Evolutionary conservation across 2,113 vertebrate genomes (phyloP).

Genomic region (Rhineura floridana): DNA sequence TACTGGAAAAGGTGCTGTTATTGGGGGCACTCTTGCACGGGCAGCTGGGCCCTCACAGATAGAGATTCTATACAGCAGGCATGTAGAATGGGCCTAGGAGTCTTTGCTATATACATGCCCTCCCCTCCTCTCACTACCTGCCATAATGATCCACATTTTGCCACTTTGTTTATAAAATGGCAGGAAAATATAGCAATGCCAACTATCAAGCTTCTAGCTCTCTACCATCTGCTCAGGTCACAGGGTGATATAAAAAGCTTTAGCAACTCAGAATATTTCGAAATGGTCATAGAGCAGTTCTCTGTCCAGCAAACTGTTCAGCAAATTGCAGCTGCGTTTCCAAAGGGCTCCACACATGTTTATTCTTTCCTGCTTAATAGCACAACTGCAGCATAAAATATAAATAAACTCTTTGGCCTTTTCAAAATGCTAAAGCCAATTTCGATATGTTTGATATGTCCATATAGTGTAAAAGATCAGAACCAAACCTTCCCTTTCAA

Average conservation of each 20-base stretch:
- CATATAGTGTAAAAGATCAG: conserved; percentile 1
- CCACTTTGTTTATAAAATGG: background rate
- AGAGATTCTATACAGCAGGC: background rate
- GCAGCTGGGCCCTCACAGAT: background rate
- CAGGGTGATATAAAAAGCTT: conserved; percentile 3
- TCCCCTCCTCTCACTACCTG: background rate
- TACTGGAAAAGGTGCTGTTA: background rate
- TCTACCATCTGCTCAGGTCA: conserved; percentile 1
- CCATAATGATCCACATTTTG: background rate
- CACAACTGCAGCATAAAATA: conserved; percentile 14
- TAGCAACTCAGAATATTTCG: background rate
- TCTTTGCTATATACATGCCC: background rate
- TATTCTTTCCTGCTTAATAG: background rate
- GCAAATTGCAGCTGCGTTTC: background rate
- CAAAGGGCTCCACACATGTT: background rate
- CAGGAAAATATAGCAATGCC: background rate
- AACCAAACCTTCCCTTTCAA: background rate
- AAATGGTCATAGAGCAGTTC: background rate
- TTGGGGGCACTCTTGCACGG: background rate
- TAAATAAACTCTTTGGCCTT: conserved; percentile 28
- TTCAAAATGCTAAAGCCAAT: conserved; percentile 17
- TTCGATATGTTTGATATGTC: conserved; percentile 8
- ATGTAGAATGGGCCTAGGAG: background rate
- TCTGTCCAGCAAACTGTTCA: background rate
- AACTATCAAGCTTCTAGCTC: background rate